Evolutionary conservation across 2,888 invertebrate species (phyloP).

Genomic region (Synergus itoensis): DNA sequence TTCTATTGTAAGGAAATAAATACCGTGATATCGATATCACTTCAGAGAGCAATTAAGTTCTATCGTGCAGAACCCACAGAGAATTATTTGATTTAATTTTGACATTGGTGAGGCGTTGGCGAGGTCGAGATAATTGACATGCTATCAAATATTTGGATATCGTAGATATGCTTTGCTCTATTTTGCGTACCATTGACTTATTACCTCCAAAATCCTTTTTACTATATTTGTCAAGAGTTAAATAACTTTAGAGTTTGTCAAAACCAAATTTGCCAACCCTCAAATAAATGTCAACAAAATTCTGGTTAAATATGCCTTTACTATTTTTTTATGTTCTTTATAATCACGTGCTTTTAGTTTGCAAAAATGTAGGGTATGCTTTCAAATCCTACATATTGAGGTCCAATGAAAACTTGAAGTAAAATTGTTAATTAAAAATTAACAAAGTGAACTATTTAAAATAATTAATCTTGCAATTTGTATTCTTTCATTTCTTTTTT

Average conservation of each 20-base stretch:
- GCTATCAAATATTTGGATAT: not conserved
- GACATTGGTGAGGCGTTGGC: too few species aligned
- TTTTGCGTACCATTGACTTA: not conserved
- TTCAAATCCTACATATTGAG: too few species aligned
- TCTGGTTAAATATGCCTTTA: too few species aligned
- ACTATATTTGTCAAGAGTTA: not conserved
- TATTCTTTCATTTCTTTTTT: too few species aligned
- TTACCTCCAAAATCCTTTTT: not conserved
- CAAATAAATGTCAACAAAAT: too few species aligned
- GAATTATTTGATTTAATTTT: not conserved
- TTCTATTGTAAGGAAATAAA: not conserved
- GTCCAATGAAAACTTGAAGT: too few species aligned
- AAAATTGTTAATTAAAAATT: too few species aligned
- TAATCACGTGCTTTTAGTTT: not conserved
- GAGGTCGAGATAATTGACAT: not conserved
- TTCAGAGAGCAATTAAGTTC: conserved; percentile 10
- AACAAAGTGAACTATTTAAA: too few species aligned
- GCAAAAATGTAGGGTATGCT: not conserved
- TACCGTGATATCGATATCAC: conserved; percentile 10
- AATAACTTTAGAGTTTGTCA: not conserved
- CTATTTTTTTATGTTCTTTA: too few species aligned
- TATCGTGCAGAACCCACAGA: not conserved
- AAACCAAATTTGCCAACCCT: too few species aligned
- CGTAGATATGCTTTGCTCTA: not conserved
- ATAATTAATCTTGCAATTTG: too few species aligned